phyloP scores from a whole-genome alignment of 1,140 invertebrate genomes.

The Bombus ignitus region DNA sequence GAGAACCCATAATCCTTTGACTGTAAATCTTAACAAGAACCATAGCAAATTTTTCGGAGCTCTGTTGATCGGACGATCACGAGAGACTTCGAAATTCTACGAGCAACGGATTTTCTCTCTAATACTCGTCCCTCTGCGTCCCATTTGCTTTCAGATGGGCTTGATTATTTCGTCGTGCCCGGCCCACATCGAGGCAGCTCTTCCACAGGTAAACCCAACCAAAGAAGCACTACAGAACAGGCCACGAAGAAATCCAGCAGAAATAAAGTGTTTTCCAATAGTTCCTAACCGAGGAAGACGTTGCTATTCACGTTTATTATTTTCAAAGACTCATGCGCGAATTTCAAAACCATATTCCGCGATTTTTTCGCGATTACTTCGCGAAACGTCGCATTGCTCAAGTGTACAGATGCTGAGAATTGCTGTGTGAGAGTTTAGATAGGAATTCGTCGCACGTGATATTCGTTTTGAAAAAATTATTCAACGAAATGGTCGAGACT shows the following conservation, averaged over 20 bases:
- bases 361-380: background rate
- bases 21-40: background rate
- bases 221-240: background rate
- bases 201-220: slow-evolving; percentile 33
- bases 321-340: background rate
- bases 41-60: background rate
- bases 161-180: slow-evolving; percentile 60
- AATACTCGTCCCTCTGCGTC: slow-evolving; percentile 9
- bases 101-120: background rate
- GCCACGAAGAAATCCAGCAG: background rate
- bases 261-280: background rate
- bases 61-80: background rate
- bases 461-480: background rate
- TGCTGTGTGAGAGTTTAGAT: background rate
- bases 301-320: background rate
- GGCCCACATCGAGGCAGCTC: slow-evolving; percentile 49
- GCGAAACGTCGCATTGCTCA: background rate
- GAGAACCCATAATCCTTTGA: background rate
- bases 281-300: background rate
- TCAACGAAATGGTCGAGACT: background rate
- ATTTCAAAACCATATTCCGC: background rate
- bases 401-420: background rate
- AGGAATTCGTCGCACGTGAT: background rate
- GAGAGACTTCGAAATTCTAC: background rate
- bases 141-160: slow-evolving; percentile 67